A percentile compares a stretch with the other conserved stretches of the same genome.
These are phyloP conservation scores for Coregonus suidteri DNA, from an alignment of 2,797 vertebrate species.

Conservation along the genomic window DNA sequence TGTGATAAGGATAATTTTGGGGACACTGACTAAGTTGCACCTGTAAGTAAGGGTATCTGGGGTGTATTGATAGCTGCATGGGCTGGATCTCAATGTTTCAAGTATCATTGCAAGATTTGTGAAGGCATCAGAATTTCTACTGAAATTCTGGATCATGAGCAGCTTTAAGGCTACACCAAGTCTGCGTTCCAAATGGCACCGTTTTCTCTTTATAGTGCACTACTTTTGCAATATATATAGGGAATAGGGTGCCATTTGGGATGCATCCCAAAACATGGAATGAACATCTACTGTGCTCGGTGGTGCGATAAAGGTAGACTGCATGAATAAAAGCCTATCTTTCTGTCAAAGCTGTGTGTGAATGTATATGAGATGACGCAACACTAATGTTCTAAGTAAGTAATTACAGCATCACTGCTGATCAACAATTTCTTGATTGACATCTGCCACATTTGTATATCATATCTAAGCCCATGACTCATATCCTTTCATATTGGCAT, in stretches of 20 bases:
- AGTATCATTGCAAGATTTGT: slow-evolving; percentile 41
- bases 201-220: neutral
- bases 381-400: neutral
- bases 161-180: slow-evolving; percentile 39
- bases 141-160: slow-evolving; percentile 27
- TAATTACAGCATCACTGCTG: slow-evolving; percentile 14
- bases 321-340: slow-evolving; percentile 44
- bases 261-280: neutral
- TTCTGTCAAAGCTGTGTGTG: slow-evolving; percentile 10
- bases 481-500: neutral
- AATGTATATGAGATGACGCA: slow-evolving; percentile 20
- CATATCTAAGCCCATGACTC: neutral
- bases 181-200: neutral
- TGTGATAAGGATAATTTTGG: neutral
- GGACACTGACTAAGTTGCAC: slow-evolving; percentile 7
- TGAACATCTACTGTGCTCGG: slow-evolving; percentile 27
- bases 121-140: slow-evolving; percentile 48
- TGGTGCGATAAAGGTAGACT: slow-evolving; percentile 23
- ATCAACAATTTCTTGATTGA: slow-evolving; percentile 17
- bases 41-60: slow-evolving; percentile 12
- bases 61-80: slow-evolving; percentile 22
- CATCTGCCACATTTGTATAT: slow-evolving; percentile 10
- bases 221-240: neutral
- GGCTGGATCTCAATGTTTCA: slow-evolving; percentile 41
- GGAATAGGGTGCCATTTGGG: neutral